These are phyloP conservation scores for Subanguina moxae DNA, from an alignment of 1,140 invertebrate species.

Conservation along the genomic window DNA sequence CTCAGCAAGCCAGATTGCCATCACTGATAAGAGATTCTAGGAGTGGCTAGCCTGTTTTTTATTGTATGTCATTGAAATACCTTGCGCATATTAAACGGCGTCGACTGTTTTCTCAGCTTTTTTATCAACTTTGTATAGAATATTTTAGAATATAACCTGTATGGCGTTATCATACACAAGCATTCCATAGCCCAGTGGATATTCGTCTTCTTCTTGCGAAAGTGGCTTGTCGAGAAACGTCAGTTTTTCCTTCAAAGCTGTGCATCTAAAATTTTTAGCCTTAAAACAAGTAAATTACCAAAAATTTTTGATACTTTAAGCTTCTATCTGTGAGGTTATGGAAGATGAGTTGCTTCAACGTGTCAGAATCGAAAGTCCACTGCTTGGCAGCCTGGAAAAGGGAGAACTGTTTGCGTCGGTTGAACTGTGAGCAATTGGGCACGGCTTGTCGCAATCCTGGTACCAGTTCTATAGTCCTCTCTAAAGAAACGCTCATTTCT, in stretches of 20 bases:
- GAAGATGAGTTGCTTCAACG: slow-evolving; percentile 1
- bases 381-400: neutral
- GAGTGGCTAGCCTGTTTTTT: too few species aligned
- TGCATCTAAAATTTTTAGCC: neutral
- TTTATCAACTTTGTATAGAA: too few species aligned
- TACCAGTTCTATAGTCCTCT: neutral
- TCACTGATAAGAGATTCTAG: too few species aligned
- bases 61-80: too few species aligned
- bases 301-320: too few species aligned
- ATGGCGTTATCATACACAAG: slow-evolving; percentile 34
- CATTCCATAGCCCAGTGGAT: slow-evolving; percentile 35
- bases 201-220: slow-evolving; percentile 31
- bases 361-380: slow-evolving; percentile 5
- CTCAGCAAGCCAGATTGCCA: too few species aligned
- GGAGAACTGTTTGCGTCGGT: neutral
- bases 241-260: slow-evolving; percentile 1
- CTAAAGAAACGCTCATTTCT: too few species aligned
- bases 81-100: too few species aligned
- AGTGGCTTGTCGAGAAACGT: slow-evolving; percentile 12
- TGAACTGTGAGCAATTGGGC: neutral
- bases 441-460: slow-evolving; percentile 9
- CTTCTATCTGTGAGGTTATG: neutral
- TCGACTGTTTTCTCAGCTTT: too few species aligned
- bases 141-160: slow-evolving; percentile 21
- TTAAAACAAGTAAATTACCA: too few species aligned